A percentile compares a stretch with the other conserved stretches of the same genome.
Evolutionary conservation across 2,113 vertebrate genomes (phyloP).

Genomic region (Lepisosteus oculatus): DNA sequence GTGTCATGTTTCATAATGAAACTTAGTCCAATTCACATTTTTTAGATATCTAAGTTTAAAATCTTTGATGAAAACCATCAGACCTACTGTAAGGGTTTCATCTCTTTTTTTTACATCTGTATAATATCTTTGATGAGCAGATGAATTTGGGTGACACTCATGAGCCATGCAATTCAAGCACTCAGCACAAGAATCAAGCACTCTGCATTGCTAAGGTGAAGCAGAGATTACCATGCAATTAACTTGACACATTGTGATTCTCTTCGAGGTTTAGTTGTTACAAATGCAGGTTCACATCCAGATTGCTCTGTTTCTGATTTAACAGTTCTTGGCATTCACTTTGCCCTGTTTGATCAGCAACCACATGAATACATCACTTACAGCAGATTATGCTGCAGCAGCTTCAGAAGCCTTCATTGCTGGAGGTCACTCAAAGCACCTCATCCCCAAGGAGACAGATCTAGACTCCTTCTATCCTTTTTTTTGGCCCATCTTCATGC

Average conservation of each 20-base stretch:
- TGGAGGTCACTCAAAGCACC: conserved; percentile 10
- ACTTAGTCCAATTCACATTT: too few species aligned
- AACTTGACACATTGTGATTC: background rate
- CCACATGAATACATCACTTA: conserved; percentile 45
- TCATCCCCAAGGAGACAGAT: conserved; percentile 16
- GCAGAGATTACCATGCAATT: background rate
- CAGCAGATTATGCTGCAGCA: conserved; percentile 36
- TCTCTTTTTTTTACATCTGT: too few species aligned
- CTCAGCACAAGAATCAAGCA: background rate
- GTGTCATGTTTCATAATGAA: too few species aligned
- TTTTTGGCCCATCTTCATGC: background rate
- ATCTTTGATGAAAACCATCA: too few species aligned
- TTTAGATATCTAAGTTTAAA: too few species aligned
- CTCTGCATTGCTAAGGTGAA: background rate
- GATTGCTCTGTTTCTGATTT: background rate
- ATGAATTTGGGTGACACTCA: too few species aligned
- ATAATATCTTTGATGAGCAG: too few species aligned
- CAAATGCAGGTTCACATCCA: conserved; percentile 10
- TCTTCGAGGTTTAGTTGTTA: background rate
- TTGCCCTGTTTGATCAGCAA: conserved; percentile 12
- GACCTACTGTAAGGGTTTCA: too few species aligned
- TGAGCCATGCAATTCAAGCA: background rate
- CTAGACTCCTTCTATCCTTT: background rate
- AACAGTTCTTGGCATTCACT: conserved; percentile 26
- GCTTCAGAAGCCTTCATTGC: conserved; percentile 23